Conservation (phyloP, 2,888 invertebrate genomes). For the Marasmarcha lunaedactyla region DNA sequence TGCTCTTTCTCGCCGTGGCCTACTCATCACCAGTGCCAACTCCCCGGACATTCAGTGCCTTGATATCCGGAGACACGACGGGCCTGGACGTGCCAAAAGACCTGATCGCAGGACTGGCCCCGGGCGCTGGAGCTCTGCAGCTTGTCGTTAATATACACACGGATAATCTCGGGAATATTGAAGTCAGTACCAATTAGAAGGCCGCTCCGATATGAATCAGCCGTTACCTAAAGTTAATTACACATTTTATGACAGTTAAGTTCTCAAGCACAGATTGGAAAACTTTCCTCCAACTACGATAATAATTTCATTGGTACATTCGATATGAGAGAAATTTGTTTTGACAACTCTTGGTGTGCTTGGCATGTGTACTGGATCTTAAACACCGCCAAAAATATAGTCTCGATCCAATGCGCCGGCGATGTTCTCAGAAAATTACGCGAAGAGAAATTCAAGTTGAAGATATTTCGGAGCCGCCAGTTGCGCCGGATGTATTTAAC, state of each 20-base stretch:
- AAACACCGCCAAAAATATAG: too few relatives aligned
- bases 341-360: too few relatives aligned
- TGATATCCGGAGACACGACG: slow-evolving; percentile 44
- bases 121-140: slow-evolving; percentile 43
- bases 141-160: slow-evolving; percentile 54
- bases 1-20: slow-evolving; percentile 19
- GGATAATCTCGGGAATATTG: slow-evolving; percentile 53
- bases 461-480: slow-evolving; percentile 2
- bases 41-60: slow-evolving; percentile 22
- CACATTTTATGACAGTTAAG: too few relatives aligned
- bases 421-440: too few relatives aligned
- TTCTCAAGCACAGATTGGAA: too few relatives aligned
- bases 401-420: too few relatives aligned
- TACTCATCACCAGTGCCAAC: slow-evolving; percentile 32
- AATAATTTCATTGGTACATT: too few relatives aligned
- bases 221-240: too few relatives aligned
- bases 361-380: too few relatives aligned
- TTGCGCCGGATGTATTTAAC: not conserved
- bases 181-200: slow-evolving; percentile 45
- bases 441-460: not conserved
- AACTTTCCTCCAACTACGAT: too few relatives aligned
- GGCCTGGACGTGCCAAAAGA: slow-evolving; percentile 49
- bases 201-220: too few relatives aligned
- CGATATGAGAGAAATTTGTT: too few relatives aligned
- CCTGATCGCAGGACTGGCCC: slow-evolving; percentile 36